Conservation (phyloP, 2,888 invertebrate genomes). For the Homarus gammarus region DNA sequence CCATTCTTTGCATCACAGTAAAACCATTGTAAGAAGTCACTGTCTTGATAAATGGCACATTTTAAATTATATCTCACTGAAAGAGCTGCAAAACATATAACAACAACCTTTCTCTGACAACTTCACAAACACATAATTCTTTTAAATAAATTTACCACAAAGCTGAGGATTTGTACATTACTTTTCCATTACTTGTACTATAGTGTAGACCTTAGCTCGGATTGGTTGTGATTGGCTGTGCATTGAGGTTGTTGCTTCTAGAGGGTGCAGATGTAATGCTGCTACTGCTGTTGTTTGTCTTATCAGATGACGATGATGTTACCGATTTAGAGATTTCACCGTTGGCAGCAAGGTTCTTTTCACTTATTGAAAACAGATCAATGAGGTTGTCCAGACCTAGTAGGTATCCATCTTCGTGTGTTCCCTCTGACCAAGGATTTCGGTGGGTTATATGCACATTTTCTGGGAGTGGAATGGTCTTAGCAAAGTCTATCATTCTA, state of each 20-base stretch:
- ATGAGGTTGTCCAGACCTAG: conserved; percentile 92
- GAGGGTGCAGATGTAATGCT: not conserved
- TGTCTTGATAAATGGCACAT: conserved; percentile 26
- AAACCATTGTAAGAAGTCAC: not conserved
- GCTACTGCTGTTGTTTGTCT: conserved; percentile 17
- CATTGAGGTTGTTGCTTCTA: not conserved
- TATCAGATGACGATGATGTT: not conserved
- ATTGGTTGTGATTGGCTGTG: not conserved
- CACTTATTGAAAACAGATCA: conserved; percentile 45
- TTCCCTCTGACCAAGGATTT: conserved; percentile 92
- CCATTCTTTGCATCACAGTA: not conserved
- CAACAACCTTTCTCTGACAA: not conserved
- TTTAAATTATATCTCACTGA: not conserved
- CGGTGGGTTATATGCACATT: conserved; percentile 88
- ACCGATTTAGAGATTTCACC: conserved; percentile 16
- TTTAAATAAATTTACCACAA: not conserved
- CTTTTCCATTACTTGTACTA: conserved; percentile 16
- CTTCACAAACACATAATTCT: not conserved
- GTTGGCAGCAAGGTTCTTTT: conserved; percentile 40
- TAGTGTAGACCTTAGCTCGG: not conserved
- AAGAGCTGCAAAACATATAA: conserved; percentile 17
- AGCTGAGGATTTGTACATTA: conserved; percentile 21
- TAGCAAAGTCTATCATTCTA: conserved; percentile 99
- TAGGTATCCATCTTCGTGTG: conserved; percentile 97
- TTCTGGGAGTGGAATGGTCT: conserved; percentile 90